Percentiles rank a stretch among this genome's conserved stretches.
Conservation (phyloP, 1,140 invertebrate species). For the Brachionus rubens region DNA sequence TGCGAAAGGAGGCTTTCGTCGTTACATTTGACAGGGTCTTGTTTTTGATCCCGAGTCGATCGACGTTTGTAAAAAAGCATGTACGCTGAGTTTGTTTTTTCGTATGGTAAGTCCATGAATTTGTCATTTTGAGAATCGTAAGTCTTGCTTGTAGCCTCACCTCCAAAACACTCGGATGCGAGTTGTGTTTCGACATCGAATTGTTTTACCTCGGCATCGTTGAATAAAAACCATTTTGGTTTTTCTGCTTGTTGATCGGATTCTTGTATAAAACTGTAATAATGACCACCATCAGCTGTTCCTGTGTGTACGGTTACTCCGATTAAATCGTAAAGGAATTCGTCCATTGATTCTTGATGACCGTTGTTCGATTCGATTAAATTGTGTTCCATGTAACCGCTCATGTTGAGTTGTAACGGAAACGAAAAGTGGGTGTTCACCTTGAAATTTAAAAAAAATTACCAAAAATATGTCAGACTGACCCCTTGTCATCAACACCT, state of each 20-base stretch:
- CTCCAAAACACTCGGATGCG: conserved; percentile 89
- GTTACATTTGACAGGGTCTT: not conserved
- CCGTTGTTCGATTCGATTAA: conserved; percentile 60
- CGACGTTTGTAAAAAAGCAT: conserved; percentile 86
- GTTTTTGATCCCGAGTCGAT: not conserved
- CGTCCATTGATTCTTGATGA: conserved; percentile 61
- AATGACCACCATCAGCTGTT: conserved; percentile 90
- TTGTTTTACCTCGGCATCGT: conserved; percentile 90
- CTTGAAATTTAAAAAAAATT: conserved; percentile 39
- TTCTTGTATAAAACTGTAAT: conserved; percentile 91
- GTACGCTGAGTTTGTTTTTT: conserved; percentile 93
- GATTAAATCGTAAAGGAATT: conserved; percentile 78
- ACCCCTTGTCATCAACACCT: no score
- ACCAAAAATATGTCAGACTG: not conserved
- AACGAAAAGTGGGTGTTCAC: conserved; percentile 97
- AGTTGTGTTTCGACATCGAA: conserved; percentile 87
- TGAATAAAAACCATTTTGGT: conserved; percentile 72
- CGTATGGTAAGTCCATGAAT: conserved; percentile 93
- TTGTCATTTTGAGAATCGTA: conserved; percentile 92
- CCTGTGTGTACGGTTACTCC: conserved; percentile 93
- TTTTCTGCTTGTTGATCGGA: conserved; percentile 52
- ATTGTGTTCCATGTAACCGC: conserved; percentile 86
- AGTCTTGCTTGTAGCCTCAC: conserved; percentile 91
- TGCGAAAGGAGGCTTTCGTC: not conserved
- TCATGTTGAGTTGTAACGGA: conserved; percentile 85